phyloP scores from a whole-genome alignment of 2,797 vertebrate genomes.

The Pelochelys cantorii region DNA sequence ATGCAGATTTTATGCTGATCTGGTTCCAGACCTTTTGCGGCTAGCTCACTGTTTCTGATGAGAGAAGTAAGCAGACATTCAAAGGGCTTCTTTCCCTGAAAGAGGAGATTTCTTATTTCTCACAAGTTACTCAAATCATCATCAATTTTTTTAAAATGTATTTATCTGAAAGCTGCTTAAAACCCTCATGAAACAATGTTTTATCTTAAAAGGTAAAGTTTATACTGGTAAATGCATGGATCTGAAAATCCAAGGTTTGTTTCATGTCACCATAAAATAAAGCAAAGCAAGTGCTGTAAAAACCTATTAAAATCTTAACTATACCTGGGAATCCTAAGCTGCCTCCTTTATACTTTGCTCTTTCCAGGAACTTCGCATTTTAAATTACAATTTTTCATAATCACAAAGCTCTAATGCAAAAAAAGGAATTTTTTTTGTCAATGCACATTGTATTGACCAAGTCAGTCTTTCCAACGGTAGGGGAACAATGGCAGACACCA shows the following conservation, averaged over 20 bases:
- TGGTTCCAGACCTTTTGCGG: neutral
- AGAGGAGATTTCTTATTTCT: neutral
- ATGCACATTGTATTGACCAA: too few relatives aligned
- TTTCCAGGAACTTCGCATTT: neutral
- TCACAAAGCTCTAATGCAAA: neutral
- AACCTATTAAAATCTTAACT: neutral
- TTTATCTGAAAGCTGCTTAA: neutral
- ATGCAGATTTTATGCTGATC: rapidly evolving
- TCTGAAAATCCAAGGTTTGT: neutral
- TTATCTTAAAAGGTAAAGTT: neutral
- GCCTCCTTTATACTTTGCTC: neutral
- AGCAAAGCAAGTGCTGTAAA: neutral
- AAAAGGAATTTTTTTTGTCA: neutral
- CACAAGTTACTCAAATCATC: neutral
- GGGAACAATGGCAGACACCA: neutral
- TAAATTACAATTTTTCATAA: neutral
- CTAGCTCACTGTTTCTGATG: neutral
- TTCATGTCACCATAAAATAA: neutral
- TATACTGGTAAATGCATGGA: neutral
- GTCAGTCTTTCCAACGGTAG: neutral
- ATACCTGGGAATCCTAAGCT: neutral
- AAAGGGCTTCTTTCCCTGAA: neutral
- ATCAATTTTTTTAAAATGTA: neutral
- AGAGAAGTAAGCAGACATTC: neutral
- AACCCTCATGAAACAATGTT: neutral